These are phyloP conservation scores for Aurelia coerulea DNA, from an alignment of 30 jellyfish, hydroid and myxozoan species.

Conservation along the genomic window DNA sequence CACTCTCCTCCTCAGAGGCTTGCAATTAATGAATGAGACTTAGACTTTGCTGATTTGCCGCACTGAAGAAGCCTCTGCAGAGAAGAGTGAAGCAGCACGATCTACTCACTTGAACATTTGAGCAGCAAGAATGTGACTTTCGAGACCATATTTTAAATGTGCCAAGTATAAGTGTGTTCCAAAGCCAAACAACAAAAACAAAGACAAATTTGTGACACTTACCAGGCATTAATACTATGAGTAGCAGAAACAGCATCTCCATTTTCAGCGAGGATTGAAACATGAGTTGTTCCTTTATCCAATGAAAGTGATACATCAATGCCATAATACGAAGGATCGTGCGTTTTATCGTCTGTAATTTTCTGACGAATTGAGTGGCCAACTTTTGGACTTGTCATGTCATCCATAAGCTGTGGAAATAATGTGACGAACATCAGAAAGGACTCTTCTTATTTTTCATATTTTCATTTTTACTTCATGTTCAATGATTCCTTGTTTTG, in stretches of 20 bases:
- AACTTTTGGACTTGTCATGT: conserved; percentile 93
- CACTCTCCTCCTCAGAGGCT: no score
- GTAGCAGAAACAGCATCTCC: conserved; percentile 99
- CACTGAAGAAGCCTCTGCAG: no score
- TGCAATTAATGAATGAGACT: no score
- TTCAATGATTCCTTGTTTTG: no score
- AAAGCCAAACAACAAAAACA: not conserved
- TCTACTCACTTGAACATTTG: no score
- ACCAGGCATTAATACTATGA: conserved; percentile 93
- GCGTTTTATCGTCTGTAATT: conserved; percentile 91
- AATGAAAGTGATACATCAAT: conserved; percentile 74
- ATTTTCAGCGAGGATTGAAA: conserved; percentile 92
- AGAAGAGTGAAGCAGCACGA: no score
- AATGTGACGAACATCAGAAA: not conserved
- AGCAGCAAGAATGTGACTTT: no score
- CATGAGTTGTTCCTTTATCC: conserved; percentile 98
- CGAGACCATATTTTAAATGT: no score
- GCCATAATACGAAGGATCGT: conserved; percentile 87
- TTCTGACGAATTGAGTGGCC: conserved; percentile 78
- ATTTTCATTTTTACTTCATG: no score
- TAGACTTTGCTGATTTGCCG: no score
- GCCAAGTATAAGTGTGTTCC: not conserved
- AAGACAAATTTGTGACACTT: not conserved
- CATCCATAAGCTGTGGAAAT: conserved; percentile 80
- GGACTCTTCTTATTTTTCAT: no score